Percentiles rank a stretch among this genome's conserved stretches.
These are phyloP conservation scores for Argyresthia goedartella DNA, from an alignment of 2,888 invertebrate species.

Conservation along the genomic window DNA sequence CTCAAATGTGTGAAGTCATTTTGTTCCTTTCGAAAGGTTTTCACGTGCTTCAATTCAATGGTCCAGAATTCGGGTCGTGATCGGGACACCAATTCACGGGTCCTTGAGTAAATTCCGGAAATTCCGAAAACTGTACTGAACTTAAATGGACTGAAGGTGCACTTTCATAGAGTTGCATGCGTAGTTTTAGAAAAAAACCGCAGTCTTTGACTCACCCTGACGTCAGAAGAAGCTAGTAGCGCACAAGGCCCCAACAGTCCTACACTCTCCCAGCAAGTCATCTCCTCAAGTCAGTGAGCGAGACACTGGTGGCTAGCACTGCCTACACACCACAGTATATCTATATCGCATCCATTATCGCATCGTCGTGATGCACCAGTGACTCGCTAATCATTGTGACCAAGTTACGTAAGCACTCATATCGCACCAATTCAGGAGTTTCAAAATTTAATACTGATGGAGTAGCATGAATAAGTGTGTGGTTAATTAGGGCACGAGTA, in stretches of 20 bases:
- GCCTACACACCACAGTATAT: background rate
- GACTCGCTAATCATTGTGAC: slow-evolving; percentile 28
- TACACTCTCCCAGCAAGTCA: slow-evolving; percentile 70
- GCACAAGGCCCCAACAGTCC: slow-evolving; percentile 66
- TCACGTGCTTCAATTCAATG: no score
- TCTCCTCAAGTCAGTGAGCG: slow-evolving; percentile 34
- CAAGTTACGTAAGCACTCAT: slow-evolving; percentile 53
- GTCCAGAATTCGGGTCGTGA: no score
- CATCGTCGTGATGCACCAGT: slow-evolving; percentile 46
- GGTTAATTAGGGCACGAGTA: background rate
- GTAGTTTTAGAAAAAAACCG: slow-evolving; percentile 1
- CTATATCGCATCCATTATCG: slow-evolving; percentile 21
- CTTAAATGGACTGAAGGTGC: no score
- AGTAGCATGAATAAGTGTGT: background rate
- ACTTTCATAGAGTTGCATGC: background rate
- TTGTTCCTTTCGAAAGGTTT: no score
- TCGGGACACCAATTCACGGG: no score
- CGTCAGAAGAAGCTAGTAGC: slow-evolving; percentile 58
- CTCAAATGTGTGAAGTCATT: no score
- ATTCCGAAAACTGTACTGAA: no score
- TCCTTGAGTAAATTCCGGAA: no score
- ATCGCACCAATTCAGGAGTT: no score
- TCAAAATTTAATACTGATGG: background rate
- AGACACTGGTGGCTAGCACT: no score
- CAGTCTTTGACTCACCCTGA: slow-evolving; percentile 52